Conservation (phyloP, 2,888 invertebrate genomes). For the Schizaphis graminum region DNA sequence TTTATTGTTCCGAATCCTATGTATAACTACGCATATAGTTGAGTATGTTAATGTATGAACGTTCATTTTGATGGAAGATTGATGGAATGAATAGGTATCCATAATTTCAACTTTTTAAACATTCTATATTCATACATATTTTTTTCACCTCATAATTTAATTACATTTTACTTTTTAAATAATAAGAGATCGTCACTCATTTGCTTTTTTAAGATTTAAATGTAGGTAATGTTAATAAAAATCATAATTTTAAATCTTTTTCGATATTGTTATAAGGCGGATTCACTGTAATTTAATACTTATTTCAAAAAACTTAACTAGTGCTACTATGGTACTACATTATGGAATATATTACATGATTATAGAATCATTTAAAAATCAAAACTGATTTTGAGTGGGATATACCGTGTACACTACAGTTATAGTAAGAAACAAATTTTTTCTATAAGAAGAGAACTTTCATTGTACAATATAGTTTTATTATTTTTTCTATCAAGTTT, state of each 20-base stretch:
- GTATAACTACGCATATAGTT: background rate
- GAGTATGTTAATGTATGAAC: background rate
- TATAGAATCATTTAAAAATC: background rate
- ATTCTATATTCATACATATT: constrained; percentile 5
- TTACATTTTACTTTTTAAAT: background rate
- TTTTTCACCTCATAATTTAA: background rate
- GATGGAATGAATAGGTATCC: background rate
- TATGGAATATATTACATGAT: too few relatives aligned
- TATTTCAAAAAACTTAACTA: background rate
- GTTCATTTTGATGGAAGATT: background rate
- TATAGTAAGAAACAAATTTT: background rate
- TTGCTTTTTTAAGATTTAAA: background rate
- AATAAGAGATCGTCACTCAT: background rate
- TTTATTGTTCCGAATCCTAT: background rate
- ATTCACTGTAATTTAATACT: background rate
- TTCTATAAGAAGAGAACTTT: background rate
- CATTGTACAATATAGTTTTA: background rate
- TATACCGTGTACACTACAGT: background rate
- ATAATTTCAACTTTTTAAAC: background rate
- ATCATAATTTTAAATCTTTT: background rate
- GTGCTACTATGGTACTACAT: background rate
- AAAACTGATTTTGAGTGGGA: background rate
- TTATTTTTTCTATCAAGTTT: background rate
- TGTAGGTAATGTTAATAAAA: background rate
- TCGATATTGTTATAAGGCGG: background rate